A percentile compares a stretch with the other conserved stretches of the same genome.
phyloP scores from a whole-genome alignment of 2,797 vertebrate species.

The Gambusia yucatana region DNA sequence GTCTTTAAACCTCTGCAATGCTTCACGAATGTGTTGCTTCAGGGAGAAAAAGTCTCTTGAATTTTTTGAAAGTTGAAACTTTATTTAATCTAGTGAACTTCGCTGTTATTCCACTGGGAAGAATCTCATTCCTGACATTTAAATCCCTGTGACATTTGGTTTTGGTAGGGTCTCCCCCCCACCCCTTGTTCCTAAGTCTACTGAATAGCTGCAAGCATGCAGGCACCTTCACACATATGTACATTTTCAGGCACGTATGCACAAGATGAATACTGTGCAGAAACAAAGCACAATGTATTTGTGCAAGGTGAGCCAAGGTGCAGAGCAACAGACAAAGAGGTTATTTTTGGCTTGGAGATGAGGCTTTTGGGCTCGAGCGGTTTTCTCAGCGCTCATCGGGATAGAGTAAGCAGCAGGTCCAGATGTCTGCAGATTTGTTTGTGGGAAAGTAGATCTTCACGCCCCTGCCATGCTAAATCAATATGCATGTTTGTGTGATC shows the following conservation, averaged over 20 bases:
- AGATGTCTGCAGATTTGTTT: constrained; percentile 11
- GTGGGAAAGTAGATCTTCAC: constrained; percentile 14
- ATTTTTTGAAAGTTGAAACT: constrained; percentile 68
- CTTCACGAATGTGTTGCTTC: constrained; percentile 59
- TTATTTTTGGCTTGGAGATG: constrained; percentile 68
- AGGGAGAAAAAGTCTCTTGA: constrained; percentile 53
- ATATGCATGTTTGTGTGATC: constrained; percentile 25
- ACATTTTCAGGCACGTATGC: constrained; percentile 34
- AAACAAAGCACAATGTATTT: constrained; percentile 49
- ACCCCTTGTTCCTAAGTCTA: constrained; percentile 47
- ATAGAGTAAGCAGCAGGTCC: constrained; percentile 15
- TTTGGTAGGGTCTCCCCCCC: constrained; percentile 61
- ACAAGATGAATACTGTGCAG: constrained; percentile 64
- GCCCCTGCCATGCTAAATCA: constrained; percentile 21
- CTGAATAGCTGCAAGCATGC: constrained; percentile 44
- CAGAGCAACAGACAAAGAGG: constrained; percentile 64
- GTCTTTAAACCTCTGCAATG: constrained; percentile 64
- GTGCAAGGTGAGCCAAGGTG: constrained; percentile 71
- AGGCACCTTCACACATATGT: constrained; percentile 26
- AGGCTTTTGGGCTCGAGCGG: constrained; percentile 51
- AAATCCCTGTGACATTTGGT: constrained; percentile 77
- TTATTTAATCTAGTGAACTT: constrained; percentile 76
- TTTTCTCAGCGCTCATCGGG: constrained; percentile 55
- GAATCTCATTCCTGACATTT: constrained; percentile 63
- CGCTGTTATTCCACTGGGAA: constrained; percentile 66